phyloP scores from a whole-genome alignment of 2,113 vertebrate genomes.

The Equus quagga region DNA sequence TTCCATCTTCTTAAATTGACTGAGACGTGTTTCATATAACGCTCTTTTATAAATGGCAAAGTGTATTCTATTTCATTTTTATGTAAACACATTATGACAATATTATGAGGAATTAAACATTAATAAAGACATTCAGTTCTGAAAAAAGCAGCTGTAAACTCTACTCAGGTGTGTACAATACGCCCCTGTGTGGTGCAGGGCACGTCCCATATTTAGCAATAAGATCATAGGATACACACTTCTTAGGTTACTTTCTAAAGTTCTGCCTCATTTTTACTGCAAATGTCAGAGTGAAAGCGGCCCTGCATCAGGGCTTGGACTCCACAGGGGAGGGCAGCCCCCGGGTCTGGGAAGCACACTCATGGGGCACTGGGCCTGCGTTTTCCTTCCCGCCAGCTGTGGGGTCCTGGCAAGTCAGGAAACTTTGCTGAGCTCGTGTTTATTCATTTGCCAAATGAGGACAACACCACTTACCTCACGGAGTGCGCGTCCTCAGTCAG shows the following conservation, averaged over 20 bases:
- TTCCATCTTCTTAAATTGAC: not conserved
- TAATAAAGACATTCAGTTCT: not conserved
- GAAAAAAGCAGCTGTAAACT: not conserved
- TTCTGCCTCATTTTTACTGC: not conserved
- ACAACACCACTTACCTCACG: not conserved
- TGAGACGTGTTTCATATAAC: not conserved
- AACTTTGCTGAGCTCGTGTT: not conserved
- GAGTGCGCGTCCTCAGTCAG: not conserved
- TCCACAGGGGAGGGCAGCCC: not conserved
- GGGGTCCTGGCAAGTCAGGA: not conserved
- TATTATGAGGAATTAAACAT: not conserved
- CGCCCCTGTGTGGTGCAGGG: not conserved
- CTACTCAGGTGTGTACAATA: not conserved
- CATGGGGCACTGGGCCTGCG: no score
- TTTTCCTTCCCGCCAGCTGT: not conserved
- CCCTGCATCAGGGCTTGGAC: not conserved
- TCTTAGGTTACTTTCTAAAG: not conserved
- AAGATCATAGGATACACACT: not conserved
- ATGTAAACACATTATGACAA: not conserved
- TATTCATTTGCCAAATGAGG: not conserved
- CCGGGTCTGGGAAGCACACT: not conserved
- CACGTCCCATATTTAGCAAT: not conserved
- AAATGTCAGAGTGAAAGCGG: not conserved
- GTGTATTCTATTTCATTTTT: not conserved
- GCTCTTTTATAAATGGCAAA: not conserved